Base-by-base conservation (phyloP, 2,113 vertebrate species). In the Eudyptes chrysolophus region DNA sequence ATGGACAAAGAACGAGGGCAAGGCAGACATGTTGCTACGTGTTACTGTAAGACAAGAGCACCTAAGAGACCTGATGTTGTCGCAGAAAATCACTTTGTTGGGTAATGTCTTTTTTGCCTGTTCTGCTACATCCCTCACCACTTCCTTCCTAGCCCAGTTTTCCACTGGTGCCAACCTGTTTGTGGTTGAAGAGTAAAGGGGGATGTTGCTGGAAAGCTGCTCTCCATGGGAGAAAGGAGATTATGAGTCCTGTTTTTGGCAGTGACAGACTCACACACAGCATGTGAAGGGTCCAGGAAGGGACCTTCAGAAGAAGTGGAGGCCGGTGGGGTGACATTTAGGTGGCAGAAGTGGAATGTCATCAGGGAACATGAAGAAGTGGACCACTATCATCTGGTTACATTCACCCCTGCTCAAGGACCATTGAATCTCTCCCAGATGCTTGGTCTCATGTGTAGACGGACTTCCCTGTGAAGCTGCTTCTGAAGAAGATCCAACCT, bases 381-480 rank as follows among this genome's bases (percentile, higher is more conserved):
- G 13, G 22, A 19, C 24, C 3, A 6, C 10, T 42, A 9, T 26
- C 40, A 52, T 10, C 34, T 74, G 49, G 26, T 20, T 74, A 54
- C 29, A 44, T 51, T 64, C 11, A 29, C 2, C 22, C 30, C 38
- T 38, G 22, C 64, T 88, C 11, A 51, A 51, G 55, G 42, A 27
- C 9, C 17, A 8, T 16, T 48, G 7, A 8, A 19, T 38, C 15
- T 83, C 22, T 84, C 68, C 32, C 9, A 61, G 26, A 20, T 22
- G 8, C 15, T 64, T n/a, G 19, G 24, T 49, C 68, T 51, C 6
- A 0, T 9, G 9, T 22, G 19, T 22, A 62, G 30, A 20, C 0
- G 2, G 16, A 78, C 42, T 62, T 82, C 19, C 15, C 32, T 21
- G 6, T 42, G 38, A 82, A 90, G 51, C 57, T 64, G 32, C 58